Conservation (phyloP, 2,113 vertebrate genomes). For the Hyperoodon ampullatus region DNA sequence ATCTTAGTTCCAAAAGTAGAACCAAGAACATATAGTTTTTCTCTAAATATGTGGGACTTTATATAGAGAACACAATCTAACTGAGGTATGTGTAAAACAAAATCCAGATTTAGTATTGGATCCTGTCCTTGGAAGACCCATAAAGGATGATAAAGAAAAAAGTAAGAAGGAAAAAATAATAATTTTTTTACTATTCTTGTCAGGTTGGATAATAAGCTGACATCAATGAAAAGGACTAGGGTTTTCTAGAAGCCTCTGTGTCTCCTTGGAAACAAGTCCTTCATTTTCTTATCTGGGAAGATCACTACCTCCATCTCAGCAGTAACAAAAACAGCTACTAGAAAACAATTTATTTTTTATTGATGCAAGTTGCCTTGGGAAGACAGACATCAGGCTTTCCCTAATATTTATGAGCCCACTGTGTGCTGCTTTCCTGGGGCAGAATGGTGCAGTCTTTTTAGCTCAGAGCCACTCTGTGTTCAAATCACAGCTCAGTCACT, state of each 20-base stretch:
- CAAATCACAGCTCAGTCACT: background rate
- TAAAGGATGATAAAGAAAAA: background rate
- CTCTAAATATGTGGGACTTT: background rate
- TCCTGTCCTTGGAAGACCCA: background rate
- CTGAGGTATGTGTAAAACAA: background rate
- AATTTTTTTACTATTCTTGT: background rate
- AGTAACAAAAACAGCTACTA: slow-evolving; percentile 22
- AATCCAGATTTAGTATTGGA: background rate
- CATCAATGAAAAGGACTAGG: background rate
- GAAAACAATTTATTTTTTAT: slow-evolving; percentile 50
- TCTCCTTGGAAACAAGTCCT: slow-evolving; percentile 50
- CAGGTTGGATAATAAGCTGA: slow-evolving; percentile 24
- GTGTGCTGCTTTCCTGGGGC: background rate
- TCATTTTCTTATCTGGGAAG: slow-evolving; percentile 6
- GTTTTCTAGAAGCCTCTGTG: background rate
- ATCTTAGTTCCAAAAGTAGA: background rate
- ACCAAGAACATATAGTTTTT: background rate
- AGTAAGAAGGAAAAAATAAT: background rate
- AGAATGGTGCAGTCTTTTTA: background rate
- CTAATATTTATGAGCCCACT: background rate
- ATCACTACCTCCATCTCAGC: background rate
- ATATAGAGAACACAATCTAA: background rate
- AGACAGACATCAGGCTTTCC: background rate
- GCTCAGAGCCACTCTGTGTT: background rate
- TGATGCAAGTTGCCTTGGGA: slow-evolving; percentile 23